Evolutionary conservation across 1,140 invertebrate genomes (phyloP), one percentile per base, ranked within the genome.

Genomic region (Charaxes varanes): DNA sequence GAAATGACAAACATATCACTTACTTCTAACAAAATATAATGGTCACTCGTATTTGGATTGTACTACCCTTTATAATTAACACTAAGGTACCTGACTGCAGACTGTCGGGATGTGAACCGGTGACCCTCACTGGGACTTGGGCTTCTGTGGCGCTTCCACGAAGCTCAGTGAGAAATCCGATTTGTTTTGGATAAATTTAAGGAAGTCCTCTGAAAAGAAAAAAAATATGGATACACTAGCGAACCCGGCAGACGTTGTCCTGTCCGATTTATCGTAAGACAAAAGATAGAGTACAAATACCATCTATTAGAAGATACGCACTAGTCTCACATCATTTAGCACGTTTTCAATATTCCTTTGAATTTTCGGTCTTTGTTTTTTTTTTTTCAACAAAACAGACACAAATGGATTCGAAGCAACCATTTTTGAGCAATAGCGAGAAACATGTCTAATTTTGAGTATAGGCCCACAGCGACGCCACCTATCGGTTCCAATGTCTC

Each of bases 201-300:
- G 62, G 53, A 88, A 87, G 38, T 87, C 85, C 26, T 87, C 87
- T 88, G 69, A 14, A 79, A 46, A 53, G 53, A 63, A 56, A 31
- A 18, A 37, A 16, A 1, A 23, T 30, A 40, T 8, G 12, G 18
- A 13, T 18, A 6, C 10, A 8, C 1, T 8, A 27, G 3, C 7
- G 8, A n/a, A 8, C 1, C 22, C n/a, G 7, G 10, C n/a, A 10
- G 22, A 8, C 3, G n/a, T 27, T 27, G 4, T 27, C 2, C 1
- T 27, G 5, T 27, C 14, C 11, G 1, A 24, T 6, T 24, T 24
- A 8, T 24, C 1, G n/a, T n/a, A 8, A n/a, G n/a, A n/a, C n/a
- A n/a, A n/a, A n/a, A n/a, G 2, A 10, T 11, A 7, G 23, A 12
- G 23, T 23, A 26, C 23, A n/a, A n/a, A n/a, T n/a, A n/a, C n/a